Base-by-base conservation (phyloP, 1,140 invertebrate species). In the Caenorhabditis latens region DNA sequence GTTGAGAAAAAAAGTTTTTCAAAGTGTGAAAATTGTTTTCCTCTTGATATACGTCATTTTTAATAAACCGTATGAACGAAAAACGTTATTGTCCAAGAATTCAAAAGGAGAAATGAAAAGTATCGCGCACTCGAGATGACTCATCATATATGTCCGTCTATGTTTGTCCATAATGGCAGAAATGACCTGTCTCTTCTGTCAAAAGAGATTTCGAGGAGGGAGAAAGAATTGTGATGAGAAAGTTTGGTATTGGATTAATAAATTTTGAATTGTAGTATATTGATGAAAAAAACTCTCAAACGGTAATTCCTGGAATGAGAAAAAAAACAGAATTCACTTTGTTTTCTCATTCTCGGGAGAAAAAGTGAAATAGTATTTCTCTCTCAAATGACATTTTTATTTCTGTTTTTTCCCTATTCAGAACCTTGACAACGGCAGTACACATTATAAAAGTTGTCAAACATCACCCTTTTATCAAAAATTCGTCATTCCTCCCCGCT, bases 401-500 rank as follows among this genome's bases (percentile, higher is more conserved):
- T n/a, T 58, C 57, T 58, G 57, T 8, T 7, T 8, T 7, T 32
- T n/a, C 2, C n/a, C 16, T 7, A 40, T 42, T 8, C 13, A 65
- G 24, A 46, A 53, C 71, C 71, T 79, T 79, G 71, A 79, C 71
- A 79, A 79, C 71, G n/a, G 40, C 42, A 71, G 61, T 65, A 71
- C 67, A 71, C 67, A 58, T 71, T 46, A 46, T 43, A 71, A 43
- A 71, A 71, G 43, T 79, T 50, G 71, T 79, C 71, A 79, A 79
- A 50, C 71, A 53, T 14, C 46, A 50, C 71, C 40, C n/a, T 50
- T 71, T 46, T 46, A n/a, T 46, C 19, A 14, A 42, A 46, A 16
- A 71, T 71, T 71, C 65, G 65, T 71, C 65, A 71, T n/a, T 71
- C 42, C 19, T 43, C 8, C 46, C 40, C 65, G 0, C 9, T 11